Evolutionary conservation across 2,797 vertebrate genomes (phyloP).

Genomic region (Labeo calbasu): DNA sequence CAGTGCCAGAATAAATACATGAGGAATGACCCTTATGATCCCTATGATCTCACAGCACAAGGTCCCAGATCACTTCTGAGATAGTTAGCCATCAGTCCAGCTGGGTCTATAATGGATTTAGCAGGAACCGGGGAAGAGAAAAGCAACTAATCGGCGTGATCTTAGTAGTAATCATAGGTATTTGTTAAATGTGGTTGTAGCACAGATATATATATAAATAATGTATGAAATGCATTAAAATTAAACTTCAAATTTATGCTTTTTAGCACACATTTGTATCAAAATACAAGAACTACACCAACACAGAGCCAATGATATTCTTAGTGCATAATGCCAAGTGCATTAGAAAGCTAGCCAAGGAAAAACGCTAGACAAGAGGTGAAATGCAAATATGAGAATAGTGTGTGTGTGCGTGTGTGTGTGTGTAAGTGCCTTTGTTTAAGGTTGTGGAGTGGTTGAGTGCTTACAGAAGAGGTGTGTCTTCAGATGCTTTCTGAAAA

Average conservation of each 20-base stretch:
- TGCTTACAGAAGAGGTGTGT: background rate
- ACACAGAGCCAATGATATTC: background rate
- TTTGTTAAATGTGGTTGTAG: background rate
- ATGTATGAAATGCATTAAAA: background rate
- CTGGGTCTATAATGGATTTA: slow-evolving; percentile 11
- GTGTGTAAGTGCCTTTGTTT: background rate
- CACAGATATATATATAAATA: background rate
- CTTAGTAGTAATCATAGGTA: background rate
- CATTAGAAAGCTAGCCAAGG: background rate
- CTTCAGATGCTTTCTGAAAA: background rate
- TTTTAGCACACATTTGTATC: background rate
- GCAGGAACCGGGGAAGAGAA: background rate
- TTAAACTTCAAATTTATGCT: background rate
- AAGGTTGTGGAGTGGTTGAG: background rate
- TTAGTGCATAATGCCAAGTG: background rate
- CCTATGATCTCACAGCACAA: background rate
- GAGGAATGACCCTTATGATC: slow-evolving; percentile 7
- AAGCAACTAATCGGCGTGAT: background rate
- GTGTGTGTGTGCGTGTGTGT: background rate
- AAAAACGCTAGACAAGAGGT: background rate
- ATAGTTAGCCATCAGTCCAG: slow-evolving; percentile 8
- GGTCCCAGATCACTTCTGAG: slow-evolving; percentile 3
- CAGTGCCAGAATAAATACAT: slow-evolving; percentile 1
- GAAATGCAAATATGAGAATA: slow-evolving; percentile 41
- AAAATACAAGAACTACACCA: background rate